Evolutionary conservation across 2,113 vertebrate genomes (phyloP).

Genomic region (Mustela lutreola): DNA sequence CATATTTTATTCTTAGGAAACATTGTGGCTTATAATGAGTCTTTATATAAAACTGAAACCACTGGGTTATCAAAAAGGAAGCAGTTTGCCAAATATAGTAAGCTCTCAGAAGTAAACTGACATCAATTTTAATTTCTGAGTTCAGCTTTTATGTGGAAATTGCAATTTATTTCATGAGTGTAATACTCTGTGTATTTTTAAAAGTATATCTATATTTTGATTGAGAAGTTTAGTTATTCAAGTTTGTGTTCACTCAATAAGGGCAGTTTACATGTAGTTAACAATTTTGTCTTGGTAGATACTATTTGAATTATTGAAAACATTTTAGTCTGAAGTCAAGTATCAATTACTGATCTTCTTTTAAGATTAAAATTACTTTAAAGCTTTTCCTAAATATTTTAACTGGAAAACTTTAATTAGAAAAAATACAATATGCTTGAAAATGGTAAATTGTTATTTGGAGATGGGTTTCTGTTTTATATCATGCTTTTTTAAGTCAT

Average conservation of each 20-base stretch:
- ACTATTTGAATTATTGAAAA: slow-evolving; percentile 41
- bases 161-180: neutral
- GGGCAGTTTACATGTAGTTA: slow-evolving; percentile 31
- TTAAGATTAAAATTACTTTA: slow-evolving; percentile 52
- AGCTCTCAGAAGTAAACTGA: slow-evolving; percentile 64
- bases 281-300: slow-evolving; percentile 28
- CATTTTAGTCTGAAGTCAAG: slow-evolving; percentile 36
- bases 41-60: slow-evolving; percentile 66
- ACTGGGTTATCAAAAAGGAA: slow-evolving; percentile 60
- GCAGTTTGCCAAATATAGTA: slow-evolving; percentile 49
- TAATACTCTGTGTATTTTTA: slow-evolving; percentile 27
- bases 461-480: slow-evolving; percentile 29
- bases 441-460: slow-evolving; percentile 31
- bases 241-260: slow-evolving; percentile 12
- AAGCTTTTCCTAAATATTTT: slow-evolving; percentile 34
- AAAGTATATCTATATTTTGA: slow-evolving; percentile 31
- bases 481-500: slow-evolving; percentile 16
- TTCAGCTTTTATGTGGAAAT: slow-evolving; percentile 57
- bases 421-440: neutral
- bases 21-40: slow-evolving; percentile 49
- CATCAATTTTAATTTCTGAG: slow-evolving; percentile 40
- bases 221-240: slow-evolving; percentile 10
- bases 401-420: slow-evolving; percentile 49
- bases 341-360: slow-evolving; percentile 13
- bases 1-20: slow-evolving; percentile 67